These are phyloP conservation scores for Hirudinaria manillensis DNA, from an alignment of 2,888 invertebrate genomes.

Conservation along the genomic window DNA sequence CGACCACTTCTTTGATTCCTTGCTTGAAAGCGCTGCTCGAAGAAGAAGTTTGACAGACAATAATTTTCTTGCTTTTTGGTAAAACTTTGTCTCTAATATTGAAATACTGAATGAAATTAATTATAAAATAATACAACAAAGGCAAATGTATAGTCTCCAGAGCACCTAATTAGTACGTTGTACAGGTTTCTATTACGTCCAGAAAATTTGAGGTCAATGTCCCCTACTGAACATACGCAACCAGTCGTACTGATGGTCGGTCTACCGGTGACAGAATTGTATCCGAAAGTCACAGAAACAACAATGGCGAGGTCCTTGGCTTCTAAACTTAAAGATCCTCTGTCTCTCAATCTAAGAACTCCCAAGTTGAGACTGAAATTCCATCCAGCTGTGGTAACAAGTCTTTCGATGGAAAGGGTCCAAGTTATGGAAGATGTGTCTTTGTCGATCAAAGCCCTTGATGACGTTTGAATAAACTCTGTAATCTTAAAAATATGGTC, in stretches of 20 bases:
- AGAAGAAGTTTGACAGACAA: no score
- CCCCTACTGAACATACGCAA: conserved; percentile 10
- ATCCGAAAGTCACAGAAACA: not conserved
- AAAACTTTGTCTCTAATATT: not conserved
- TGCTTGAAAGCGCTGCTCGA: no score
- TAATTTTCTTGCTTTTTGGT: not conserved
- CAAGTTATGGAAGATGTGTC: not conserved
- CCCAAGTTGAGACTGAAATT: conserved; percentile 2
- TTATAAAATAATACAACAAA: no score
- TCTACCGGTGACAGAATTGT: not conserved
- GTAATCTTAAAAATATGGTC: conserved; percentile 7
- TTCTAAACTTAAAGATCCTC: not conserved
- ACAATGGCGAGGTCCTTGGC: not conserved
- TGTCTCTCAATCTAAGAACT: conserved; percentile 10
- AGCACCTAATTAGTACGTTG: conserved; percentile 16
- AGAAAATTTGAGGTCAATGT: conserved; percentile 27
- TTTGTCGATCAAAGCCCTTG: conserved; percentile 4
- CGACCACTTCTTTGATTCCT: conserved; percentile 5
- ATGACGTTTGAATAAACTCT: not conserved
- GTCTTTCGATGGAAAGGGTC: not conserved
- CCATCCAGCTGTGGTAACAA: not conserved
- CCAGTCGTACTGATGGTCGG: conserved; percentile 19
- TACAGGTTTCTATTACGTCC: conserved; percentile 30
- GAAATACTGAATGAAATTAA: no score
- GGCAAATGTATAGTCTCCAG: not conserved